Evolutionary conservation across 2,113 vertebrate genomes (phyloP), one percentile per base, ranked within the genome.

Genomic region (Menura novaehollandiae): DNA sequence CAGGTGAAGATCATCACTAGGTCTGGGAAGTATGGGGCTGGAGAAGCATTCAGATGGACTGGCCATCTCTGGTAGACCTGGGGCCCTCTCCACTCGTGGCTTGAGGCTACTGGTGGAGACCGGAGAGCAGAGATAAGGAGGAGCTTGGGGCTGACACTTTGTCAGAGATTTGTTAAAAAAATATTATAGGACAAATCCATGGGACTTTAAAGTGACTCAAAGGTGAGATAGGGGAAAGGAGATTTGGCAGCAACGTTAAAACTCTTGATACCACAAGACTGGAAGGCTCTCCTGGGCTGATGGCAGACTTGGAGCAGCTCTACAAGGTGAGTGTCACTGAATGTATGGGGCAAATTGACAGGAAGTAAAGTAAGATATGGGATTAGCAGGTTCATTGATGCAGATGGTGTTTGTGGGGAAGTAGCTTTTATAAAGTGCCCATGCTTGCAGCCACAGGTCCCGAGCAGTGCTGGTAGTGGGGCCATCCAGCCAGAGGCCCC

Each of bases 391-490:
- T 64, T 33, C 35, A 9, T 13, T 14, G 49, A 12, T 24, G 8
- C 24, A 7, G 15, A 11, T 4, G 23, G 27, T 5, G 7, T 39
- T 17, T 84, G 49, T 13, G 27, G 24, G 35, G 49, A 60, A 75
- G 84, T 19, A 35, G 23, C 26, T 66, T 55, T 81, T 18, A 23
- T 14, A 2, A 46, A 56, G 39, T 3, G 6, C 9, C 13, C 3
- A 0, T 1, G 4, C 43, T 37, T 20, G 67, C 23, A 52, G 56
- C 51, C 10, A 4, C 30, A 35, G 37, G 11, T 28, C 10, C 8
- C 13, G 43, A 13, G 49, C 39, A 43, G 35, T 1, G 1, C 33
- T 4, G 33, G 49, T 2, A 23, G 51, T 9, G 1, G 15, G 30
- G n/a, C 41, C 23, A 9, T 5, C 13, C 28, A 16, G 14, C 9